Percentiles rank a stretch among this genome's conserved stretches.
Conservation (phyloP, 1,140 invertebrate genomes). For the Cryptotermes secundus region DNA sequence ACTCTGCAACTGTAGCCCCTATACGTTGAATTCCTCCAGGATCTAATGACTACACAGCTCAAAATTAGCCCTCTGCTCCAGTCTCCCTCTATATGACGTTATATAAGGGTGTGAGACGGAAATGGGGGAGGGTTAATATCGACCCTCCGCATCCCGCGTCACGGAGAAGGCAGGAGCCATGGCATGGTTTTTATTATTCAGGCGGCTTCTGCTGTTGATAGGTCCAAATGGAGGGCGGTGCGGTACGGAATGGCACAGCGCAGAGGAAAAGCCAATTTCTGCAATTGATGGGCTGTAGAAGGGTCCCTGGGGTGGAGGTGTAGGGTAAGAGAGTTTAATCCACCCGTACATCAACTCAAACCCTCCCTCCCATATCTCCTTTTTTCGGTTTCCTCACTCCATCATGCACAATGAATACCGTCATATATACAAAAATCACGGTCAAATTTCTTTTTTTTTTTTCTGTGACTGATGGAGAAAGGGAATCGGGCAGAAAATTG, state of each 20-base stretch:
- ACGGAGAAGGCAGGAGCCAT: not conserved
- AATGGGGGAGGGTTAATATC: conserved; percentile 11
- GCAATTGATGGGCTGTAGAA: conserved; percentile 18
- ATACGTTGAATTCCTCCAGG: not conserved
- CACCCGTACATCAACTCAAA: conserved; percentile 11
- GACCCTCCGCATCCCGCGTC: not conserved
- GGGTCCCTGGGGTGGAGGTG: not conserved
- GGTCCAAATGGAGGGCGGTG: conserved; percentile 1
- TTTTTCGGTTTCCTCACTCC: not conserved
- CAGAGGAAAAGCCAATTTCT: conserved; percentile 12
- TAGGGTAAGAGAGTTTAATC: conserved; percentile 16
- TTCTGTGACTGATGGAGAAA: not conserved
- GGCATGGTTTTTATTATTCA: conserved; percentile 20
- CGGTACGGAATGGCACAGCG: conserved; percentile 1
- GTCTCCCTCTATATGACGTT: conserved; percentile 5
- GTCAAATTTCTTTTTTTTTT: not conserved
- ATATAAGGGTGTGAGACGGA: conserved; percentile 2
- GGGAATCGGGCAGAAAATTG: not conserved
- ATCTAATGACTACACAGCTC: not conserved
- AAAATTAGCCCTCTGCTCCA: not conserved
- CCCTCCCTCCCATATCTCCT: not conserved
- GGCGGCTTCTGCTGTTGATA: conserved; percentile 14
- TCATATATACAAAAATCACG: not conserved
- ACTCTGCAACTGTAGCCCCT: not conserved
- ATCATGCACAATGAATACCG: not conserved